A percentile compares a stretch with the other conserved stretches of the same genome.
Conservation (phyloP, 1,140 invertebrate genomes). For the Aricia agestis region DNA sequence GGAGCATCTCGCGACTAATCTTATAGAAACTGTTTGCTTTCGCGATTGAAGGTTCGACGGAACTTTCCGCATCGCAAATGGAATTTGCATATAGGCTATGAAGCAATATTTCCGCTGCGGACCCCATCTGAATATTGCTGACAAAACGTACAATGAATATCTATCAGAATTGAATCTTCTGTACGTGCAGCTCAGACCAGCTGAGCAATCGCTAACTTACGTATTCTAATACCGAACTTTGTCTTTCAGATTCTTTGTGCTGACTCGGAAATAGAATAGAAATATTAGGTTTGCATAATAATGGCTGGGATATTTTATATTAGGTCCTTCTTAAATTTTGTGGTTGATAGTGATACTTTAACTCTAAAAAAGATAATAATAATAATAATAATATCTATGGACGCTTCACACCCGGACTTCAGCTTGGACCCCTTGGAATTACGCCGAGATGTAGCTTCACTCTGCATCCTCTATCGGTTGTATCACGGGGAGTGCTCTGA, state of each 20-base stretch:
- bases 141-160: slow-evolving; percentile 47
- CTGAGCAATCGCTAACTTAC: neutral
- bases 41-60: slow-evolving; percentile 51
- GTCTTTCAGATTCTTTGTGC: neutral
- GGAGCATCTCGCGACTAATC: slow-evolving; percentile 53
- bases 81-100: slow-evolving; percentile 64
- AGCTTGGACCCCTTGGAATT: too few species aligned
- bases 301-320: too few species aligned
- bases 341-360: too few species aligned
- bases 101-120: slow-evolving; percentile 56
- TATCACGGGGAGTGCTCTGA: too few species aligned
- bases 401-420: too few species aligned
- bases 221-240: neutral
- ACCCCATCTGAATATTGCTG: slow-evolving; percentile 63
- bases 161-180: slow-evolving; percentile 36
- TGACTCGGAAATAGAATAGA: neutral
- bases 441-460: too few species aligned
- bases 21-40: slow-evolving; percentile 65
- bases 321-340: too few species aligned
- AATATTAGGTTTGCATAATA: neutral
- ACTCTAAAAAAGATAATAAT: too few species aligned
- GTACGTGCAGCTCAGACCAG: slow-evolving; percentile 13
- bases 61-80: slow-evolving; percentile 63
- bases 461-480: too few species aligned
- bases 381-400: too few species aligned